Evolutionary conservation across 2,888 invertebrate genomes (phyloP).

Genomic region (Artemia sinica): DNA sequence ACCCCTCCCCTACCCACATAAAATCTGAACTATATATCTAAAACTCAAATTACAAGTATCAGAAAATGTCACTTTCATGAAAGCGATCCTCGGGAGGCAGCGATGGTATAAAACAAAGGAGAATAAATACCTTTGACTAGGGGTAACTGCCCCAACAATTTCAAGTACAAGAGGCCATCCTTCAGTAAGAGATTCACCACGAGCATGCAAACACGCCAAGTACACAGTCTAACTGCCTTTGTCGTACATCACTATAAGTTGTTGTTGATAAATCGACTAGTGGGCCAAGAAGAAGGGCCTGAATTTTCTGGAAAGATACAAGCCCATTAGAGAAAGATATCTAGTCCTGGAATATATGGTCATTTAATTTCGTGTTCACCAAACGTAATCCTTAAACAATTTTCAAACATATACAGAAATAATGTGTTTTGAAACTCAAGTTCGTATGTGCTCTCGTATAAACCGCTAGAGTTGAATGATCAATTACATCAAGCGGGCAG

Average conservation of each 20-base stretch:
- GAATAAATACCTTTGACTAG: constrained; percentile 59
- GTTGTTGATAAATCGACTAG: constrained; percentile 77
- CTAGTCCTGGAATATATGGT: no score
- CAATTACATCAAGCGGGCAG: no score
- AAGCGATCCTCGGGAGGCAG: no score
- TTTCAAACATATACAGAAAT: no score
- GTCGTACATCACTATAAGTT: constrained; percentile 79
- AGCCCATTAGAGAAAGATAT: background rate
- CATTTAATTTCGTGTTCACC: no score
- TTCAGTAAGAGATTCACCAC: constrained; percentile 74
- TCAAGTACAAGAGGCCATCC: constrained; percentile 89
- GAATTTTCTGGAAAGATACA: constrained; percentile 43
- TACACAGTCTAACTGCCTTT: constrained; percentile 83
- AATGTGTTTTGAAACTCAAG: no score
- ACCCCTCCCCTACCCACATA: no score
- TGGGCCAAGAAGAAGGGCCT: constrained; percentile 68
- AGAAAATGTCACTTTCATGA: no score
- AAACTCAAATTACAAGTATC: no score
- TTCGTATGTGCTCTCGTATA: rapidly evolving
- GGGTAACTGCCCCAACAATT: constrained; percentile 84
- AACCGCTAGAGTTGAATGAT: no score
- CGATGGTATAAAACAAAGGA: background rate
- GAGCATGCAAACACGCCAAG: constrained; percentile 77
- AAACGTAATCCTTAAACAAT: background rate
- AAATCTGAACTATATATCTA: no score